phyloP scores from a whole-genome alignment of 2,113 vertebrate species.

The Esox niger region DNA sequence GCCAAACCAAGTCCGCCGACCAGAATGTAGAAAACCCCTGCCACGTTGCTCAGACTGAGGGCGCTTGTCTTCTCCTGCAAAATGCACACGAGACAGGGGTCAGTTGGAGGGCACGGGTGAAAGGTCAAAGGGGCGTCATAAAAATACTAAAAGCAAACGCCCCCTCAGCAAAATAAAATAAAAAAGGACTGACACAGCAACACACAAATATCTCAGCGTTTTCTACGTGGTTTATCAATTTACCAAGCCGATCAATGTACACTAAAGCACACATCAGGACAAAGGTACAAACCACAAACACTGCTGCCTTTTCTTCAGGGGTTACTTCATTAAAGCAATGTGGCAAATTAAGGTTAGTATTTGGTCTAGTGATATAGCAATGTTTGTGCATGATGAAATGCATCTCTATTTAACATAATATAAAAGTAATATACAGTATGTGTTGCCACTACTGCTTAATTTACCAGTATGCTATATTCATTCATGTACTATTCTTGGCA shows the following conservation, averaged over 20 bases:
- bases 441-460: constrained; percentile 7
- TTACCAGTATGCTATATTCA: background rate
- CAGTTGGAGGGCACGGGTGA: constrained; percentile 66
- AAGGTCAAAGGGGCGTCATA: constrained; percentile 43
- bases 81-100: constrained; percentile 77
- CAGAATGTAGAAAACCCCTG: constrained; percentile 99
- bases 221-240: constrained; percentile 16
- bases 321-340: constrained; percentile 59
- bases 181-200: constrained; percentile 23
- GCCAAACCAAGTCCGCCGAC: constrained; percentile 99
- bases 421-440: constrained; percentile 15
- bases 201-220: constrained; percentile 51
- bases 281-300: constrained; percentile 40
- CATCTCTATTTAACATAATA: constrained; percentile 47
- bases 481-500: background rate
- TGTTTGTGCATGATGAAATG: constrained; percentile 52
- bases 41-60: constrained; percentile 99
- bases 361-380: constrained; percentile 10
- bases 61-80: constrained; percentile 99
- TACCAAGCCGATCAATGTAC: constrained; percentile 50
- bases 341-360: constrained; percentile 58
- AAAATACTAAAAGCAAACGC: constrained; percentile 40
- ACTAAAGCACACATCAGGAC: constrained; percentile 59
- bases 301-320: constrained; percentile 45
- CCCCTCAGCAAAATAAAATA: constrained; percentile 10